A percentile compares a stretch with the other conserved stretches of the same genome.
Evolutionary conservation across 92 coral and sea anemone genomes (phyloP).

Genomic region (Palythoa grandis): DNA sequence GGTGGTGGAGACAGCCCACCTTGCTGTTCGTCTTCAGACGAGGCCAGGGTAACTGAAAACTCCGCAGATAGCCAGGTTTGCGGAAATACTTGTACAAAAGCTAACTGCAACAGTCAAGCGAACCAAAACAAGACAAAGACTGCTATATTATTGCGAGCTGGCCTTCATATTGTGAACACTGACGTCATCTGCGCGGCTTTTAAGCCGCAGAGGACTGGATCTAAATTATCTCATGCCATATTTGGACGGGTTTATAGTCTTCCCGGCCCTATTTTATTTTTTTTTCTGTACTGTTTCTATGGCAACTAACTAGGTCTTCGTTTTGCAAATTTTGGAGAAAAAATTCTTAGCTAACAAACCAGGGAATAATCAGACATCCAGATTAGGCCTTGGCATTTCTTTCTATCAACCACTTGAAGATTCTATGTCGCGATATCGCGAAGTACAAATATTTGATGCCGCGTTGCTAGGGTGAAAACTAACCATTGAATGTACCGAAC

Average conservation of each 20-base stretch:
- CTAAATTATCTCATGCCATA: conserved; percentile 32
- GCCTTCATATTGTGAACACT: conserved; percentile 92
- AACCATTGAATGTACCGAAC: no score
- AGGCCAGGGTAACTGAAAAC: conserved; percentile 99
- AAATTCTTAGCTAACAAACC: no score
- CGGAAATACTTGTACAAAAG: conserved; percentile 60
- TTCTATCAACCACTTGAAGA: no score
- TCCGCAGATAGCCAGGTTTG: conserved; percentile 98
- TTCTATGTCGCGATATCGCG: no score
- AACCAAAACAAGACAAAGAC: conserved; percentile 81
- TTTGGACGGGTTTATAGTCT: background rate
- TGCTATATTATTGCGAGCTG: conserved; percentile 61
- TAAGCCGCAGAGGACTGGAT: conserved; percentile 61
- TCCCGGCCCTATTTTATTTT: background rate
- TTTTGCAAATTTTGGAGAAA: background rate
- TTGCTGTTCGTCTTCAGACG: conserved; percentile 99
- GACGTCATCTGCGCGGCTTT: conserved; percentile 83
- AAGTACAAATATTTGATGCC: no score
- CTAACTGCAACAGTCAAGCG: conserved; percentile 71
- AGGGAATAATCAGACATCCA: no score
- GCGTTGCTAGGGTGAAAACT: no score
- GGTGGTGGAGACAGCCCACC: conserved; percentile 99
- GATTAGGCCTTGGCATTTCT: no score
- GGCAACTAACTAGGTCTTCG: background rate
- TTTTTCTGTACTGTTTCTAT: conserved; percentile 5